Base-by-base conservation (phyloP, 2,888 invertebrate genomes). In the Pimpla rufipes region DNA sequence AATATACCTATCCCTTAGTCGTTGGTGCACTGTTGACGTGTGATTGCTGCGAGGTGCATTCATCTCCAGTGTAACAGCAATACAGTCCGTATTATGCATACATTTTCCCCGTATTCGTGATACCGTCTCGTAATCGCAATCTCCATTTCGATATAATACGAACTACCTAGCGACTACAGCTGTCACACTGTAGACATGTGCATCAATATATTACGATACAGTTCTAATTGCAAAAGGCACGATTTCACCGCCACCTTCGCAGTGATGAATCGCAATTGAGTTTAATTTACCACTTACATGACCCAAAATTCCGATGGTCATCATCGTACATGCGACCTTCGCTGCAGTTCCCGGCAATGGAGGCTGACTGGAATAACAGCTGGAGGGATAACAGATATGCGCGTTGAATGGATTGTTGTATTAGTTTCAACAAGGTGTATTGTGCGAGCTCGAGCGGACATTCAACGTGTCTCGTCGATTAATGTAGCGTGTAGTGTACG, bases 241-340 rank as follows among this genome's bases (percentile, higher is more conserved):
- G n/a, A n/a, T n/a, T n/a, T n/a, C n/a, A n/a, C n/a, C n/a, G n/a
- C n/a, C n/a, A n/a, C n/a, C n/a, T n/a, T n/a, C n/a, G n/a, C n/a
- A n/a, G n/a, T n/a, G n/a, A n/a, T n/a, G n/a, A n/a, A n/a, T n/a
- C n/a, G n/a, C n/a, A n/a, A n/a, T n/a, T n/a, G n/a, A n/a, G n/a
- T n/a, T n/a, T n/a, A n/a, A n/a, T n/a, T n/a, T n/a, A n/a, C n/a
- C 21, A 29, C 64, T 66, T 45, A 55, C 42, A 66, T 11, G 66
- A 67, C 40, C 29, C 45, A 52, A 42, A 16, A 67, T 67, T 55
- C 18, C 29, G 57, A 67, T 67, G 55, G 66, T 76, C 40, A 67
- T 76, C 76, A 55, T 45, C 40, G 29, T 18, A 23, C 37, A 7
- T 62, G 16, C 6, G 5, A 57, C 29, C n/a, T 29, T 37, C 23